Percentiles rank a stretch among this genome's conserved stretches.
These are phyloP conservation scores for Pegoplata infirma DNA, from an alignment of 2,888 invertebrate species.

Conservation along the genomic window DNA sequence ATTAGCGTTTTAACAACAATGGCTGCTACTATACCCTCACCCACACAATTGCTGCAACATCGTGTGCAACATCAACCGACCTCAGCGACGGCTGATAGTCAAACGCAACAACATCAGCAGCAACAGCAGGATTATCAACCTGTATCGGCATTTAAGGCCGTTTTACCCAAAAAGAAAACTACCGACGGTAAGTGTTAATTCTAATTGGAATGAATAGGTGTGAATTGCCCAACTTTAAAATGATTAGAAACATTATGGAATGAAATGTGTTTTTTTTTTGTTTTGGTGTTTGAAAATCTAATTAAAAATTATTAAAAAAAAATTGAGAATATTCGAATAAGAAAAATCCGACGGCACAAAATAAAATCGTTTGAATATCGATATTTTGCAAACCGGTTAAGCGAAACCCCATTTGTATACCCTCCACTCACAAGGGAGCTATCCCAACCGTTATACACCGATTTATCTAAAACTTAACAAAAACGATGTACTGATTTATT, in stretches of 20 bases:
- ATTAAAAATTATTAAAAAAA: too few species aligned
- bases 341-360: not conserved
- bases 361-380: not conserved
- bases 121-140: constrained; percentile 70
- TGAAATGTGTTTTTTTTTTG: too few species aligned
- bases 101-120: constrained; percentile 66
- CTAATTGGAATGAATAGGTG: constrained; percentile 5
- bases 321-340: too few species aligned
- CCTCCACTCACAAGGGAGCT: too few species aligned
- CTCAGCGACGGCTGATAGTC: constrained; percentile 51
- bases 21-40: constrained; percentile 70
- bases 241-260: not conserved
- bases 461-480: too few species aligned
- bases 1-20: constrained; percentile 73
- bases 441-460: too few species aligned
- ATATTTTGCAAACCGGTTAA: too few species aligned
- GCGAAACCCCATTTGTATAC: too few species aligned
- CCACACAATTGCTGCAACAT: constrained; percentile 73
- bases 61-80: constrained; percentile 68
- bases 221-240: not conserved
- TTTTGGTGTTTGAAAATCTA: not conserved
- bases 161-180: constrained; percentile 76
- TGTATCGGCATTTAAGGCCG: constrained; percentile 78
- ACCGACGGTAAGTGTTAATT: constrained; percentile 75
- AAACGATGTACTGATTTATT: too few species aligned